Evolutionary conservation across 2,797 vertebrate genomes (phyloP).

Genomic region (Mormyrops attenuatus): DNA sequence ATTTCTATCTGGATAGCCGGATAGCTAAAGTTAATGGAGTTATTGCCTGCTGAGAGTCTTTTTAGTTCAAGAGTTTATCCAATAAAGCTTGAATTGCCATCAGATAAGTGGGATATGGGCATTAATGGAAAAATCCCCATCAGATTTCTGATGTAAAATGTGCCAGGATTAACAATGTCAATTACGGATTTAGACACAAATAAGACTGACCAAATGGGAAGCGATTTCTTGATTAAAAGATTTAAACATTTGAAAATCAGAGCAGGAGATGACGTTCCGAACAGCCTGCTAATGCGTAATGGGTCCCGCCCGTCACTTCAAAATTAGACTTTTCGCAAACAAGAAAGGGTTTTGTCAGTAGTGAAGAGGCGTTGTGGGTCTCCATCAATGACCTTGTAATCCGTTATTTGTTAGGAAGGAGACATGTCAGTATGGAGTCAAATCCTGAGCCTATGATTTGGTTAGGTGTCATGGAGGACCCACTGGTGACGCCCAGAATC

Average conservation of each 20-base stretch:
- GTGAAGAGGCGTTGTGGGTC: neutral
- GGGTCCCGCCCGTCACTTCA: neutral
- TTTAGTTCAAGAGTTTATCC: slow-evolving; percentile 11
- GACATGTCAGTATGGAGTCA: slow-evolving; percentile 41
- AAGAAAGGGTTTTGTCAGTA: slow-evolving; percentile 14
- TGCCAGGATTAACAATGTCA: slow-evolving; percentile 12
- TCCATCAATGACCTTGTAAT: slow-evolving; percentile 6
- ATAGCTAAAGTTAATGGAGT: slow-evolving; percentile 3
- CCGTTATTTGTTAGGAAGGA: slow-evolving; percentile 28
- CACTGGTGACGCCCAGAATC: neutral
- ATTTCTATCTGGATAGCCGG: slow-evolving; percentile 12
- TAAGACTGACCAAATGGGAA: slow-evolving; percentile 8
- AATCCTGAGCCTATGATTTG: slow-evolving; percentile 37
- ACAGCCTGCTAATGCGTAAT: neutral
- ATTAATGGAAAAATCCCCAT: slow-evolving; percentile 14
- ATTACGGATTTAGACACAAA: slow-evolving; percentile 13
- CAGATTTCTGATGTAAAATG: slow-evolving; percentile 17
- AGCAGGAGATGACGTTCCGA: neutral
- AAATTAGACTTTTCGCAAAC: slow-evolving; percentile 3
- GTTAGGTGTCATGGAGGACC: slow-evolving; percentile 7
- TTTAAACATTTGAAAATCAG: slow-evolving; percentile 9
- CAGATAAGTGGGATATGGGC: slow-evolving; percentile 14
- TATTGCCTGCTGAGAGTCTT: neutral
- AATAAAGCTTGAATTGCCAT: slow-evolving; percentile 7
- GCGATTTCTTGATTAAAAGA: slow-evolving; percentile 14